Percentiles rank a stretch among this genome's conserved stretches.
Evolutionary conservation across 2,797 vertebrate species (phyloP).

Genomic region (Poecilia wingei): DNA sequence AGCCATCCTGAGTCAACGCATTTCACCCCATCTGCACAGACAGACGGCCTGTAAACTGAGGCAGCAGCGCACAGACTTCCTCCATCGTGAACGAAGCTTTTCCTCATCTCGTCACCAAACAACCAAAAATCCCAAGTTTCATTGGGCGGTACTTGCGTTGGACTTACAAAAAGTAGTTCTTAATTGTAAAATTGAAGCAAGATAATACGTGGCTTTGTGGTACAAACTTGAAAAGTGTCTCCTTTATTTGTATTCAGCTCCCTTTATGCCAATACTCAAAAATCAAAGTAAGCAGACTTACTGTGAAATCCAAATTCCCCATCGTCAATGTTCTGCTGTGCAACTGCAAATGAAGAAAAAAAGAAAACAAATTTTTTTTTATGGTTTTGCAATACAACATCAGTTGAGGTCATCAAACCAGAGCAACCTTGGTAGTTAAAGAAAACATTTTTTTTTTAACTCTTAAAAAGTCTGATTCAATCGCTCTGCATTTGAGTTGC

Average conservation of each 20-base stretch:
- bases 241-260: not conserved
- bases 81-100: not conserved
- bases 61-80: not conserved
- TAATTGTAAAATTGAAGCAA: not conserved
- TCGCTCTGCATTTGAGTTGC: constrained; percentile 31
- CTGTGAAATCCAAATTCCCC: constrained; percentile 91
- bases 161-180: no score
- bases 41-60: constrained; percentile 12
- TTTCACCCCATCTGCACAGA: constrained; percentile 83
- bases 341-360: constrained; percentile 80
- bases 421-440: constrained; percentile 11
- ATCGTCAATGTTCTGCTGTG: constrained; percentile 82
- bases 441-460: not conserved
- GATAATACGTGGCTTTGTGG: not conserved
- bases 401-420: constrained; percentile 41
- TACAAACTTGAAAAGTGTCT: not conserved
- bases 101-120: not conserved
- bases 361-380: constrained; percentile 9
- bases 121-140: not conserved
- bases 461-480: not conserved
- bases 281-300: constrained; percentile 79
- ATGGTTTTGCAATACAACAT: not conserved
- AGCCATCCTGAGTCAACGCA: constrained; percentile 95
- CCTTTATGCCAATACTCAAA: not conserved
- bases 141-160: no score